Evolutionary conservation across 2,888 invertebrate genomes (phyloP).

Genomic region (Drosophila fungiperda): DNA sequence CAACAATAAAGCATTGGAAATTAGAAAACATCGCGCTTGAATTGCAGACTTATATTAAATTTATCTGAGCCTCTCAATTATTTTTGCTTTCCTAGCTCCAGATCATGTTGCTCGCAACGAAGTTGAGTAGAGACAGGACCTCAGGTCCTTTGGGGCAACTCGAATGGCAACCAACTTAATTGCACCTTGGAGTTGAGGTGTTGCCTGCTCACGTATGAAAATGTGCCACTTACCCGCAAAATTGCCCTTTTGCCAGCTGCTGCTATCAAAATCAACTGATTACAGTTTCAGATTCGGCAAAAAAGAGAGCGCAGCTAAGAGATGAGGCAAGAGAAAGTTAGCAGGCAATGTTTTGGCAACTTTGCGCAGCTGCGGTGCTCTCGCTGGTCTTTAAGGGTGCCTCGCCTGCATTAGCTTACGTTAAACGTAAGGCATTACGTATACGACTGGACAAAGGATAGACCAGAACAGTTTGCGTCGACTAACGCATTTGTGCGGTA

Average conservation of each 20-base stretch:
- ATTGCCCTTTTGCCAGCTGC: slow-evolving; percentile 41
- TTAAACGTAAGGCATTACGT: slow-evolving; percentile 48
- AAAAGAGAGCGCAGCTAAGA: slow-evolving; percentile 44
- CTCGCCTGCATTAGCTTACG: slow-evolving; percentile 73
- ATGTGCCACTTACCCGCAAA: slow-evolving; percentile 35
- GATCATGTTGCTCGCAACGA: slow-evolving; percentile 11
- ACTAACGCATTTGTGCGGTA: slow-evolving; percentile 53
- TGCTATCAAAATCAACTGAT: slow-evolving; percentile 34
- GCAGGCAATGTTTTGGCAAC: slow-evolving; percentile 7
- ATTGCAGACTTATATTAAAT: slow-evolving; percentile 19
- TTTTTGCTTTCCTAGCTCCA: slow-evolving; percentile 13
- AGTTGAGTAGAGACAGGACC: neutral
- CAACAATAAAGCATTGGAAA: neutral
- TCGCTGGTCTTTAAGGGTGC: slow-evolving; percentile 51
- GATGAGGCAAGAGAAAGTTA: slow-evolving; percentile 25
- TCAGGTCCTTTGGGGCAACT: slow-evolving; percentile 5
- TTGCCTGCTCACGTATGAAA: slow-evolving; percentile 52
- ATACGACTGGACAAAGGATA: slow-evolving; percentile 26
- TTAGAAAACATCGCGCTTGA: neutral
- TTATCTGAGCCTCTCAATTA: slow-evolving; percentile 1
- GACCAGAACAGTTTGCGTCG: slow-evolving; percentile 57
- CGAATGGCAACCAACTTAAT: slow-evolving; percentile 42
- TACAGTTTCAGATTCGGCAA: slow-evolving; percentile 40
- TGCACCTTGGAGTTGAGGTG: slow-evolving; percentile 49
- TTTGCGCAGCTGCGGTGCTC: slow-evolving; percentile 38